Evolutionary conservation across 2,888 invertebrate genomes (phyloP), one percentile per base, ranked within the genome.

Genomic region (Latrodectus hesperus): DNA sequence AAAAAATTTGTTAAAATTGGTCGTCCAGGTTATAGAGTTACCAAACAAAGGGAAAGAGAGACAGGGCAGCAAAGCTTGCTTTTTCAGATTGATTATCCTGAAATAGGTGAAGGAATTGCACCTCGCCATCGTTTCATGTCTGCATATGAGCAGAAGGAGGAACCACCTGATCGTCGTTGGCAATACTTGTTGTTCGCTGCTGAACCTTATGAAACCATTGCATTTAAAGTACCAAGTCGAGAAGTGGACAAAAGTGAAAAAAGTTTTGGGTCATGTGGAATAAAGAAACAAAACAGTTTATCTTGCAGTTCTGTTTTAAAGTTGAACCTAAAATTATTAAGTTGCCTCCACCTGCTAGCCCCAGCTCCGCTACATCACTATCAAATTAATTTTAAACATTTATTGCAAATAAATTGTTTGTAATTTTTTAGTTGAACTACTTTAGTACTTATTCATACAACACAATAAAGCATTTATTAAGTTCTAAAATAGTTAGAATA

Each of bases 191-290:
- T 99, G 12, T 99, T 99, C 94, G 99, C 99, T 79, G 99, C 99
- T 0, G 99, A 99, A 92, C 99, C 99, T 0, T 99, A 99, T 92
- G 99, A 99, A 93, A 99, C 99, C 0, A 99, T 99, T 91, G 96
- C 98, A n/a, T 99, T 99, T 92, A 99, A 99, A 94, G 96, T 99
- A 11, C 99, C 99, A 0, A 99, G 98, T 90, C 94, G 99, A 90
- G 99, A 99, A 93, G 99, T 99, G 2, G 99, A 99, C 92, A 99
- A 99, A 99, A 90, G 96, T n/a, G n/a, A n/a, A n/a, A 96, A 38
- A 98, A 98, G 92, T 98, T 99, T 92, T 99, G 99, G 99, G 98
- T 98, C 0, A 96, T 98, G 92, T 99, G 99, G 98, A 99, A 99
- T 93, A 96, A 95, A 90, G 99, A 99, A 91, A 99, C 99, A 0